These are phyloP conservation scores for Noctuana brunneofusca DNA, from an alignment of 2,888 invertebrate species.

Conservation along the genomic window DNA sequence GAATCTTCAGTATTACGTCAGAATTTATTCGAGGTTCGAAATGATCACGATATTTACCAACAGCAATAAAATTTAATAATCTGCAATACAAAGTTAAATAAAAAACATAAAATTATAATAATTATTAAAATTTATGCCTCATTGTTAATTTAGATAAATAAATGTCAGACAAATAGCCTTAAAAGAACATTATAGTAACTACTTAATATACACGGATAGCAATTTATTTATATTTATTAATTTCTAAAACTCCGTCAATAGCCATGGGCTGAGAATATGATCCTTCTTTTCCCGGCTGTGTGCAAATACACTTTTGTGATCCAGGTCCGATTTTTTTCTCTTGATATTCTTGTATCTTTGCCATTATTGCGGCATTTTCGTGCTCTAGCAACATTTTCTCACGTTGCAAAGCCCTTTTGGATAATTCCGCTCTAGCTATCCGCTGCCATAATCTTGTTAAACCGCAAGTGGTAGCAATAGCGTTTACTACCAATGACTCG, in stretches of 20 bases:
- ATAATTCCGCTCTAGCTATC: constrained; percentile 67
- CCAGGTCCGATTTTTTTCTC: constrained; percentile 49
- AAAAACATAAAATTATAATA: neutral
- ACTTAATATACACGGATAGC: neutral
- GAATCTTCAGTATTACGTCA: constrained; percentile 27
- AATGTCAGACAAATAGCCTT: constrained; percentile 1
- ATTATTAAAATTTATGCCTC: neutral
- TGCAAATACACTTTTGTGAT: constrained; percentile 54
- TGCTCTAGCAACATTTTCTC: constrained; percentile 65
- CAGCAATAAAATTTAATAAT: constrained; percentile 18
- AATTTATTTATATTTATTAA: constrained; percentile 48
- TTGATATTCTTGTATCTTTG: constrained; percentile 48
- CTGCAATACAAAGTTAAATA: neutral
- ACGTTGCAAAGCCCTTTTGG: constrained; percentile 61
- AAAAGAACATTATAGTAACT: neutral
- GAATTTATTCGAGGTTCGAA: constrained; percentile 20
- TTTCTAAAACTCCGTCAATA: constrained; percentile 59
- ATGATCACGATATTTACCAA: constrained; percentile 12
- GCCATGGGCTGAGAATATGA: constrained; percentile 50
- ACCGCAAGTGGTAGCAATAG: constrained; percentile 61
- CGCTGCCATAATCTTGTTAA: constrained; percentile 71
- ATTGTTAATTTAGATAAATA: constrained; percentile 8
- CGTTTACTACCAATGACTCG: constrained; percentile 61
- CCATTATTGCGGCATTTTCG: constrained; percentile 59
- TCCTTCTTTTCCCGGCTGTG: constrained; percentile 39